phyloP scores from a whole-genome alignment of 2,888 invertebrate genomes.

The Silvanus unidentatus region DNA sequence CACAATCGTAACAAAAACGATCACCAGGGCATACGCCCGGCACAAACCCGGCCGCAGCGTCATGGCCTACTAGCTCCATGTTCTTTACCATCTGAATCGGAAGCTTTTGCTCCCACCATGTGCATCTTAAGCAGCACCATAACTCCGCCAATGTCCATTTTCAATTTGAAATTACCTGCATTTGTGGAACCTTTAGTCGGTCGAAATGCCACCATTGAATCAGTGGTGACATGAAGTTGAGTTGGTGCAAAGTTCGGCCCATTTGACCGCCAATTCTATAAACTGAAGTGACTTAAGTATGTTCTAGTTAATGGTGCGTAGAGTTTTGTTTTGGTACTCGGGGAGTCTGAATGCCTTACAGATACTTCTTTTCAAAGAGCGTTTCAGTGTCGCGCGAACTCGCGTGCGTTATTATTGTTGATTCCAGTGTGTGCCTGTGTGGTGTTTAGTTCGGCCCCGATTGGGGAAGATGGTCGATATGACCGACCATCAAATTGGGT shows the following conservation, averaged over 20 bases:
- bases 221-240: not conserved
- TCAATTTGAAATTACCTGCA: constrained; percentile 20
- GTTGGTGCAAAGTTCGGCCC: constrained; percentile 17
- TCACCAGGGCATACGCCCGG: constrained; percentile 40
- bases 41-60: constrained; percentile 45
- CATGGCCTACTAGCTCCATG: constrained; percentile 46
- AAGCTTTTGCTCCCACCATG: constrained; percentile 34
- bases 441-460: constrained; percentile 31
- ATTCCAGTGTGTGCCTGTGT: constrained; percentile 38
- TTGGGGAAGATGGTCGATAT: constrained; percentile 41
- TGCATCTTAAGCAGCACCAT: constrained; percentile 23
- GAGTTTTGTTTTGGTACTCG: constrained; percentile 25
- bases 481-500: constrained; percentile 43
- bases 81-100: constrained; percentile 33
- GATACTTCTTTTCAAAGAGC: constrained; percentile 35
- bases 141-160: constrained; percentile 17
- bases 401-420: constrained; percentile 38
- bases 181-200: constrained; percentile 1
- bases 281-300: constrained; percentile 27
- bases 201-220: constrained; percentile 2
- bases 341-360: constrained; percentile 37
- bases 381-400: constrained; percentile 46
- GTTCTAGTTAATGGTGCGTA: constrained; percentile 36
- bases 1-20: constrained; percentile 34
- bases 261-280: constrained; percentile 12